Percentiles rank a stretch among this genome's conserved stretches.
phyloP scores from a whole-genome alignment of 2,888 invertebrate species.

The Noctua pronuba region DNA sequence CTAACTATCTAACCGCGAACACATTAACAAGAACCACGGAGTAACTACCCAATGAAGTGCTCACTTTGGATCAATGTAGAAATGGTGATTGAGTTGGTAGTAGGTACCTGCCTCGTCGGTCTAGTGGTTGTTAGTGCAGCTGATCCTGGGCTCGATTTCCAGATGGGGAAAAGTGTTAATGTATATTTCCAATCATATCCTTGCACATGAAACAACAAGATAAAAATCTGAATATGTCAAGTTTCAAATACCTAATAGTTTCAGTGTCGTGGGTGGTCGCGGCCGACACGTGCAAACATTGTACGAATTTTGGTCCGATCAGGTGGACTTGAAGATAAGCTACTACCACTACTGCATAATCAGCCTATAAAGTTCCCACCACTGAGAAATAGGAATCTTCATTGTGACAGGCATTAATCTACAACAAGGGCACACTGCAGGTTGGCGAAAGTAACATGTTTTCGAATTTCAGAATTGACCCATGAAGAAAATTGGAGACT shows the following conservation, averaged over 20 bases:
- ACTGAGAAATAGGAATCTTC: not conserved
- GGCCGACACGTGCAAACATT: not conserved
- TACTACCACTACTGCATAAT: no score
- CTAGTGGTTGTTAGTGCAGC: not conserved
- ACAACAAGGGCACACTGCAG: not conserved
- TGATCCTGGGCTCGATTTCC: not conserved
- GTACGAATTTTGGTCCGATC: not conserved
- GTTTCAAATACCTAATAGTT: not conserved
- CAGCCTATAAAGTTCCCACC: no score
- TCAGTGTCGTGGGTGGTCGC: not conserved
- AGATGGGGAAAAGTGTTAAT: not conserved
- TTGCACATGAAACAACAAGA: not conserved
- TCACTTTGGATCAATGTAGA: not conserved
- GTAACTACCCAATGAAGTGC: slow-evolving; percentile 7
- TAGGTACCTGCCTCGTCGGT: no score
- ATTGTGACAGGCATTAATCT: not conserved
- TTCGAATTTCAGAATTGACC: not conserved
- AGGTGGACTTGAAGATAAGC: no score
- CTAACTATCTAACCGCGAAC: slow-evolving; percentile 50
- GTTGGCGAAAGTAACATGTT: no score
- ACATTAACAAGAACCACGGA: slow-evolving; percentile 42
- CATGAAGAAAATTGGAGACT: not conserved
- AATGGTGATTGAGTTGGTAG: not conserved
- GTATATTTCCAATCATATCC: not conserved
- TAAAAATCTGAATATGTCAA: not conserved